phyloP scores from a whole-genome alignment of 2,888 invertebrate species.

The Eubasilissa splendida region DNA sequence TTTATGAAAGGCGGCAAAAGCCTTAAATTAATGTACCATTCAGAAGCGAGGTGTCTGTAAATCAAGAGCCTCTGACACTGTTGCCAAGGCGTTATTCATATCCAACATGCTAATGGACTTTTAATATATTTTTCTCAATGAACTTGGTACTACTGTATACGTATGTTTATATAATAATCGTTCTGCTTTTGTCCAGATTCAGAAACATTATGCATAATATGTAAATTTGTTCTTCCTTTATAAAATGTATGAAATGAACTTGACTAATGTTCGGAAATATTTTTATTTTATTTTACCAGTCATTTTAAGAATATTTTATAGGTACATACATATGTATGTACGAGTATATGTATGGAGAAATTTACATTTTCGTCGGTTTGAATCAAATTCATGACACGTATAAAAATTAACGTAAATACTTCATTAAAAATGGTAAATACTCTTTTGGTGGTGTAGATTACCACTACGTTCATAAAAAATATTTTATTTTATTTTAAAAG shows the following conservation, averaged over 20 bases:
- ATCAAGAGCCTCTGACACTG: constrained; percentile 10
- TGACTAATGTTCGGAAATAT: too few species aligned
- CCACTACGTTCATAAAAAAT: background rate
- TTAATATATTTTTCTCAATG: constrained; percentile 32
- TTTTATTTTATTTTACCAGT: too few species aligned
- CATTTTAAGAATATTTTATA: too few species aligned
- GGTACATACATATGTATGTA: too few species aligned
- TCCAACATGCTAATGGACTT: constrained; percentile 14
- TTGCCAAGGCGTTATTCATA: background rate
- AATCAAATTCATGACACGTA: too few species aligned
- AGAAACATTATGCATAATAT: background rate
- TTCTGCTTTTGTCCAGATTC: background rate
- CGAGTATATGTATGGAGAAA: too few species aligned
- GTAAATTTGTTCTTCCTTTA: constrained; percentile 12
- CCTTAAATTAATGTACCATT: constrained; percentile 22
- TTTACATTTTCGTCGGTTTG: too few species aligned
- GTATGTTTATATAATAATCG: background rate
- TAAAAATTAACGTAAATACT: too few species aligned
- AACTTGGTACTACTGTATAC: constrained; percentile 36
- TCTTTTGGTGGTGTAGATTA: too few species aligned
- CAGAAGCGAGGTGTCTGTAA: constrained; percentile 19
- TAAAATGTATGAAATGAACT: background rate
- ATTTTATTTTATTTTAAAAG: background rate
- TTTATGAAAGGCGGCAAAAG: constrained; percentile 3
- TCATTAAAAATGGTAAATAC: too few species aligned